These are phyloP conservation scores for Chymomyza caudatula DNA, from an alignment of 2,888 invertebrate species.

Conservation along the genomic window DNA sequence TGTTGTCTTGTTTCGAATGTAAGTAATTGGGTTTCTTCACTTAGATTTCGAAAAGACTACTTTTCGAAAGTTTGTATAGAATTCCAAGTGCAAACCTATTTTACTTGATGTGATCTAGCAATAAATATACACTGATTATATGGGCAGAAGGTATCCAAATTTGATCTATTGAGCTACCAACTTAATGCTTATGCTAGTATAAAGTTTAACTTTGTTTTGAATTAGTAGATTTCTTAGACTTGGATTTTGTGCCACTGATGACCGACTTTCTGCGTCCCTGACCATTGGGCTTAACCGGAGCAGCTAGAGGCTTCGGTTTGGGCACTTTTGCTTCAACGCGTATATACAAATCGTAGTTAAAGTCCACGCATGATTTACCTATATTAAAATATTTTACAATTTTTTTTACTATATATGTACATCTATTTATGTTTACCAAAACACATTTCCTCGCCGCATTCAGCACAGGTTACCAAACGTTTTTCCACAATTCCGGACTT, in stretches of 20 bases:
- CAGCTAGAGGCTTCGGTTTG: conserved; percentile 69
- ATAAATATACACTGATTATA: too few relatives aligned
- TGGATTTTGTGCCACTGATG: conserved; percentile 56
- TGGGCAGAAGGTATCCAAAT: too few relatives aligned
- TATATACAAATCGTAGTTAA: conserved; percentile 77
- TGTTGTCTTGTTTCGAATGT: too few relatives aligned
- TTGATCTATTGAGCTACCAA: too few relatives aligned
- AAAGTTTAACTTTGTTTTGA: conserved; percentile 26
- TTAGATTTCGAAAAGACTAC: too few relatives aligned
- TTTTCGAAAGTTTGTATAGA: too few relatives aligned
- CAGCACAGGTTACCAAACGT: conserved; percentile 85
- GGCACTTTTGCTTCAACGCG: conserved; percentile 74
- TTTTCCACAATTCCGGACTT: conserved; percentile 90
- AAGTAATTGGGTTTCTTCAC: too few relatives aligned
- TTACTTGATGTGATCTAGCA: too few relatives aligned
- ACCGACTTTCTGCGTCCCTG: conserved; percentile 72
- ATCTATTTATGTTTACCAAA: conserved; percentile 79
- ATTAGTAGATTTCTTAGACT: conserved; percentile 65
- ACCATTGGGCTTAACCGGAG: conserved; percentile 66
- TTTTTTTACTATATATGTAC: neutral
- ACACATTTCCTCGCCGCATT: conserved; percentile 93
- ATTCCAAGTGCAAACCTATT: too few relatives aligned
- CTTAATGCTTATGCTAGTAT: neutral
- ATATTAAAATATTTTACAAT: neutral
- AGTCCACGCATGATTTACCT: conserved; percentile 76